These are phyloP conservation scores for Agrochola circellaris DNA, from an alignment of 2,888 invertebrate genomes.

Conservation along the genomic window DNA sequence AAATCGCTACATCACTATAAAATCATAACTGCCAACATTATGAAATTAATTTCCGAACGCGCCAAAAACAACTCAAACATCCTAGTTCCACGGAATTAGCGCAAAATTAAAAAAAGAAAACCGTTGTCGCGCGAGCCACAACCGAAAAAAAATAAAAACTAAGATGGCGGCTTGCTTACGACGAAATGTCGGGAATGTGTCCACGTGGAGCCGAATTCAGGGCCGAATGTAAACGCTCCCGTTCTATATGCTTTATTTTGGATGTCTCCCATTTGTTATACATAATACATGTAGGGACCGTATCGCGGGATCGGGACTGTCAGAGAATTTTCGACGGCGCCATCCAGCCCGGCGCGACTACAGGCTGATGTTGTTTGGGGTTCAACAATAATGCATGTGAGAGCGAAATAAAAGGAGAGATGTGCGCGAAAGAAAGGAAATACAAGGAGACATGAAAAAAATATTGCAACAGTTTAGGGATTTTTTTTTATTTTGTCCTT, in stretches of 20 bases:
- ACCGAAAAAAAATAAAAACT: conserved; percentile 58
- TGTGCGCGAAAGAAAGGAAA: conserved; percentile 31
- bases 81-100: conserved; percentile 60
- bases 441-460: neutral
- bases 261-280: conserved; percentile 91
- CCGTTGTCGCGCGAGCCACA: conserved; percentile 59
- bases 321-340: conserved; percentile 88
- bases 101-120: conserved; percentile 55
- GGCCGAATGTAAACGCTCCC: conserved; percentile 81
- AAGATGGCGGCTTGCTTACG: conserved; percentile 72
- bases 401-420: conserved; percentile 42
- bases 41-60: conserved; percentile 46
- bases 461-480: neutral
- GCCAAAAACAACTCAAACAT: conserved; percentile 37
- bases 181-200: conserved; percentile 86
- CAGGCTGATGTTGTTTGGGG: conserved; percentile 77
- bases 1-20: conserved; percentile 10
- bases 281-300: conserved; percentile 88
- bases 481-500: neutral
- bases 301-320: conserved; percentile 88
- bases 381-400: conserved; percentile 45
- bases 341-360: conserved; percentile 80
- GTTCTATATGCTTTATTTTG: conserved; percentile 85
- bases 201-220: conserved; percentile 84
- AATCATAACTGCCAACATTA: conserved; percentile 33